Base-by-base conservation (phyloP, 2,888 invertebrate genomes). In the Watsonalla cultraria region DNA sequence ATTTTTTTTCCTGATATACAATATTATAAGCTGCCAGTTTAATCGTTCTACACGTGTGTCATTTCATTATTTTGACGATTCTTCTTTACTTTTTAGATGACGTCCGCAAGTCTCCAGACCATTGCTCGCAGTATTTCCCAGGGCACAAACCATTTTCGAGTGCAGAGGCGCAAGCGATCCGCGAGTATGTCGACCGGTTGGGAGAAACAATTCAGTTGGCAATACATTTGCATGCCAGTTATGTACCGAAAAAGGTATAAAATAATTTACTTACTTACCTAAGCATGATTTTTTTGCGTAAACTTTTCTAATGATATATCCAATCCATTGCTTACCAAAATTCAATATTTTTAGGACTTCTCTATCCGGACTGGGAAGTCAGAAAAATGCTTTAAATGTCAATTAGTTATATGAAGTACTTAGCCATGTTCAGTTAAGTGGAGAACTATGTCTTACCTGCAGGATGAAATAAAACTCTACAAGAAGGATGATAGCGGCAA, bases 171-270 rank as follows among this genome's bases (percentile, higher is more conserved):
- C 75, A 71, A 55, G 88, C 90, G 0, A 72, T 90, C 45, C 78
- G 85, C 2, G 56, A 63, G 35, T 90, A 90, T 61, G 59, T 90
- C 4, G 82, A 86, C 59, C 66, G 66, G 8, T 68, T 86, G 2
- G 81, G 81, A 0, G 81, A 82, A 42, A 50, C 60, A 9, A 70
- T 90, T 33, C 68, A 80, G 24, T 62, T 90, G 56, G 84, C 84
- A 5, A 80, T 90, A 61, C 84, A 89, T 70, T 70, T 90, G 58
- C 83, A 90, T 63, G 85, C 86, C 9, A 90, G 87, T 62, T 89
- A 82, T 60, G 66, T 74, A 39, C 70, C 74, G 9, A 90, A 82
- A 68, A 90, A 88, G 82, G 90, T 79, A 58, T 46, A 6, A 46
- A 7, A 13, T 51, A 45, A 35, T 34, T 49, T 34, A 49, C 13